phyloP scores from a whole-genome alignment of 2,113 vertebrate species.

The Eretmochelys imbricata region DNA sequence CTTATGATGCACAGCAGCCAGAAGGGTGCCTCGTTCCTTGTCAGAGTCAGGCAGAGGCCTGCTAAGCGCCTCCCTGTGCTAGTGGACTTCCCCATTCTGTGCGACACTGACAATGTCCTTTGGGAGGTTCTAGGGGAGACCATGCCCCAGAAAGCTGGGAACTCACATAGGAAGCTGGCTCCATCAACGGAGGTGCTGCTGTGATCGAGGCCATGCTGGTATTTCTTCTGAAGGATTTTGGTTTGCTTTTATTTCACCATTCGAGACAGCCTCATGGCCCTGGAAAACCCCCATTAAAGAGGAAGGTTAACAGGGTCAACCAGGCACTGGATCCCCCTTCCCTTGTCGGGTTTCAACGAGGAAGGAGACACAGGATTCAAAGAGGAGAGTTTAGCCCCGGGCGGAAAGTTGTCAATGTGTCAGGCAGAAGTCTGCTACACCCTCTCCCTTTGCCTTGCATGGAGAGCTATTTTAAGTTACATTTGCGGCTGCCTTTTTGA shows the following conservation, averaged over 20 bases:
- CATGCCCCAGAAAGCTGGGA: not conserved
- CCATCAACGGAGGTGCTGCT: not conserved
- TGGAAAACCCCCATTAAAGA: not conserved
- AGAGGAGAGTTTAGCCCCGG: slow-evolving; percentile 61
- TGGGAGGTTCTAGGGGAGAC: not conserved
- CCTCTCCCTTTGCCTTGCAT: not conserved
- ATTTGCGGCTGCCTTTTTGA: slow-evolving; percentile 72
- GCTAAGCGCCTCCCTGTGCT: rapidly evolving
- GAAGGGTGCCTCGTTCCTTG: too few relatives aligned
- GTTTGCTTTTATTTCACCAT: not conserved
- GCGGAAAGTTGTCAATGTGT: slow-evolving; percentile 62
- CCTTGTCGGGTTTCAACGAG: slow-evolving; percentile 51
- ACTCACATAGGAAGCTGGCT: not conserved
- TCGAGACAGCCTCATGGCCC: rapidly evolving
- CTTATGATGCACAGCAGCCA: not conserved
- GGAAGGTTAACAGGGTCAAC: slow-evolving; percentile 38
- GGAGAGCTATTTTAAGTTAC: slow-evolving; percentile 73
- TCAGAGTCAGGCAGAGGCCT: rapidly evolving
- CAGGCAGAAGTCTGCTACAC: slow-evolving; percentile 47
- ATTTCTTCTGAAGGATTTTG: not conserved
- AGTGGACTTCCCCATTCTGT: rapidly evolving
- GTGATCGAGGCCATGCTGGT: not conserved
- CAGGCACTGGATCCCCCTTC: slow-evolving; percentile 23
- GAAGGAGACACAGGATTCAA: slow-evolving; percentile 61
- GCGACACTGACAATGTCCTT: rapidly evolving